Conservation (phyloP, 2,797 vertebrate species). For the Columba guinea region DNA sequence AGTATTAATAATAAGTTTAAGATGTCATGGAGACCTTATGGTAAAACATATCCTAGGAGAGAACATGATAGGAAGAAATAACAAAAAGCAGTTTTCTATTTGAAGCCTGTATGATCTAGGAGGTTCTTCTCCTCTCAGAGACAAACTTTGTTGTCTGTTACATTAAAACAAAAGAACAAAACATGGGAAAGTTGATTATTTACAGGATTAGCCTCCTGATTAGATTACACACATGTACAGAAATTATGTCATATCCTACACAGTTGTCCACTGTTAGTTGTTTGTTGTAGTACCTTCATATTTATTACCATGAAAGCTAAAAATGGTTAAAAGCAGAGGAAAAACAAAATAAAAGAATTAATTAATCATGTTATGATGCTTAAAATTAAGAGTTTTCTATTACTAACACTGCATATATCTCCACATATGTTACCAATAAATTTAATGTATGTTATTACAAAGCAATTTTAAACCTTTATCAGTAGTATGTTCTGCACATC, state of each 20-base stretch:
- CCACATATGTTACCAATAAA: neutral
- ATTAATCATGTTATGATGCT: neutral
- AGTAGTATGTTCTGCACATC: neutral
- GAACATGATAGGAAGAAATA: neutral
- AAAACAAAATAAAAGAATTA: neutral
- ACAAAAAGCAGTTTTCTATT: neutral
- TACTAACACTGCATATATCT: neutral
- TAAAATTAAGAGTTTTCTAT: neutral
- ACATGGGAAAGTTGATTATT: neutral
- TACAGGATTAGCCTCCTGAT: neutral
- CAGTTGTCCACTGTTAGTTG: neutral
- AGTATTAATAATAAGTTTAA: neutral
- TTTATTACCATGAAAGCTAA: neutral
- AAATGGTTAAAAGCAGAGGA: neutral
- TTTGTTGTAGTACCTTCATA: neutral
- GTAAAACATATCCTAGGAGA: neutral
- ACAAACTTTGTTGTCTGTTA: neutral
- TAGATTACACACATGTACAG: neutral
- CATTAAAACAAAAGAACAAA: neutral
- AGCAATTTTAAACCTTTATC: slow-evolving; percentile 6
- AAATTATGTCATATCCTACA: neutral
- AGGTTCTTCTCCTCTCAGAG: neutral
- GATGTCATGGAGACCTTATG: neutral
- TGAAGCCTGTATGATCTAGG: neutral
- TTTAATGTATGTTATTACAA: neutral